Conservation (phyloP, 2,797 vertebrate genomes). For the Onychomys arenicola region DNA sequence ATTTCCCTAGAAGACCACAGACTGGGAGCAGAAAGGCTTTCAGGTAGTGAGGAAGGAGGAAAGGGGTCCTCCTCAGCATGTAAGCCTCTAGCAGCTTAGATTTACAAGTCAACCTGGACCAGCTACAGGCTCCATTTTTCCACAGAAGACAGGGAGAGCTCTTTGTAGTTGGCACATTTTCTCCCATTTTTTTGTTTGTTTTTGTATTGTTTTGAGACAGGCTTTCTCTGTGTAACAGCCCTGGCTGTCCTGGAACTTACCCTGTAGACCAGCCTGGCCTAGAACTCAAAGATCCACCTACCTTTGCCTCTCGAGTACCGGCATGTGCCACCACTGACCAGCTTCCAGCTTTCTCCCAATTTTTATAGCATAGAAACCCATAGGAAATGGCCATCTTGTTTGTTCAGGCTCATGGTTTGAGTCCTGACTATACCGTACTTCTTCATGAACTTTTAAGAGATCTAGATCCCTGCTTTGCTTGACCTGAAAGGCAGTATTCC, state of each 20-base stretch:
- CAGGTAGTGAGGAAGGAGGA: not conserved
- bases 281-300: not conserved
- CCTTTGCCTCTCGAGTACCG: not conserved
- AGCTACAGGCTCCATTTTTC: constrained; percentile 65
- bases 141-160: constrained; percentile 60
- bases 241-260: not conserved
- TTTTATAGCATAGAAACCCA: constrained; percentile 71
- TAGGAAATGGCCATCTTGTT: constrained; percentile 76
- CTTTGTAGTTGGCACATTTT: constrained; percentile 60
- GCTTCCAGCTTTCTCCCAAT: not conserved
- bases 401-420: constrained; percentile 75
- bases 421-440: constrained; percentile 75
- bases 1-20: constrained; percentile 52
- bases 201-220: not conserved
- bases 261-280: not conserved
- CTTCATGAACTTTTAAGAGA: constrained; percentile 81
- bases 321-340: not conserved
- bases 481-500: constrained; percentile 79
- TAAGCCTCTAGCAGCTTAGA: constrained; percentile 72
- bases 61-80: constrained; percentile 56
- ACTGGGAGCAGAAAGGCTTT: constrained; percentile 58
- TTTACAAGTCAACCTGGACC: constrained; percentile 68
- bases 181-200: not conserved
- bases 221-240: not conserved
- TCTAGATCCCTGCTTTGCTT: constrained; percentile 78